phyloP scores from a whole-genome alignment of 2,888 invertebrate genomes.

The Melangyna quadrimaculata region DNA sequence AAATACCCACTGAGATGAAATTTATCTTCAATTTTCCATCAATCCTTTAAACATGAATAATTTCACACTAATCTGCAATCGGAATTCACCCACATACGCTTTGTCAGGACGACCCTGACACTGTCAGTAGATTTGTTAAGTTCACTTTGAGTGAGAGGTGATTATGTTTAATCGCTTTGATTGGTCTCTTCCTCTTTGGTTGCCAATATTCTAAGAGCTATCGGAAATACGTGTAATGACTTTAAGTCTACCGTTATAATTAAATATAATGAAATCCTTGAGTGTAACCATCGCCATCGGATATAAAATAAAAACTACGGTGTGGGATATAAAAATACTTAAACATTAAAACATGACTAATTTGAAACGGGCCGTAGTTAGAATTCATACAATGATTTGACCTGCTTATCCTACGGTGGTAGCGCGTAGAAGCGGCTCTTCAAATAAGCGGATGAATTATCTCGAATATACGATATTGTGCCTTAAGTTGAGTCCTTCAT shows the following conservation, averaged over 20 bases:
- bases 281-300: constrained; percentile 5
- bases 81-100: neutral
- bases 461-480: neutral
- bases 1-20: neutral
- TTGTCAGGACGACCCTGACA: constrained; percentile 9
- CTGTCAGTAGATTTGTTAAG: constrained; percentile 13
- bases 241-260: constrained; percentile 50
- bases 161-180: constrained; percentile 62
- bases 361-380: neutral
- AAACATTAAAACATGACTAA: neutral
- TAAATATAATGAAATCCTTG: constrained; percentile 52
- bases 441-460: neutral
- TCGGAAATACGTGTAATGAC: constrained; percentile 52
- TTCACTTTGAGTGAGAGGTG: constrained; percentile 48
- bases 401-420: too few species aligned
- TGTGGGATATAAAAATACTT: neutral
- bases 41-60: constrained; percentile 11
- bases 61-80: constrained; percentile 6
- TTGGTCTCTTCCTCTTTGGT: constrained; percentile 29
- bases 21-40: constrained; percentile 22
- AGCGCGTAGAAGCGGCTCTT: neutral
- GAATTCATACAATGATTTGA: neutral
- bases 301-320: neutral
- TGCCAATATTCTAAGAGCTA: constrained; percentile 13
- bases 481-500: too few species aligned